Evolutionary conservation across 2,113 vertebrate species (phyloP).

Genomic region (Lathamus discolor): DNA sequence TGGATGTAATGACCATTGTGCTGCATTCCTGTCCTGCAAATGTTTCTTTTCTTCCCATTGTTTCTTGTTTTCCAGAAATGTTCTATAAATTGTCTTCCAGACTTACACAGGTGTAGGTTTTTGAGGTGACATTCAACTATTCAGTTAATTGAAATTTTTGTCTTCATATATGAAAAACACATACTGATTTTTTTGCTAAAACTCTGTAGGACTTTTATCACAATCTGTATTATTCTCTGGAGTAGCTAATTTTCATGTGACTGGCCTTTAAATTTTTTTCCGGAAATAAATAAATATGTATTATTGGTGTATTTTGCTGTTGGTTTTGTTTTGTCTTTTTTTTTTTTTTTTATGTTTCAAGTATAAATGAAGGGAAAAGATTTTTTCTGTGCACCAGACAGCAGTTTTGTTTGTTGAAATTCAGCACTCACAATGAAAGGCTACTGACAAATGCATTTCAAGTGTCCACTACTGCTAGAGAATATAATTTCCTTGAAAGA

Average conservation of each 20-base stretch:
- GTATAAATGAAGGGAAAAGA: too few species aligned
- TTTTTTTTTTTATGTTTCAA: background rate
- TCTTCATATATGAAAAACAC: background rate
- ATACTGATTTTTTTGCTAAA: background rate
- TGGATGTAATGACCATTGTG: background rate
- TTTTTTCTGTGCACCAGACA: background rate
- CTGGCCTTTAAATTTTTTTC: background rate
- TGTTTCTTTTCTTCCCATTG: background rate
- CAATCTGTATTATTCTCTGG: background rate
- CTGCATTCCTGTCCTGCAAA: background rate
- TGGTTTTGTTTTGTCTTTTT: accelerated
- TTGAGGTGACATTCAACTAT: background rate
- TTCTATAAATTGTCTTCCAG: background rate
- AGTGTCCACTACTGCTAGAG: background rate
- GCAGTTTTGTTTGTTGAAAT: background rate
- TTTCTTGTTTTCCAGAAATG: background rate
- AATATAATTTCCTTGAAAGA: background rate
- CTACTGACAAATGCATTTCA: background rate
- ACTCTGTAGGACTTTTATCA: background rate
- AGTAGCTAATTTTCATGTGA: background rate
- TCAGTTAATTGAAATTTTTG: background rate
- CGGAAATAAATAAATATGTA: background rate
- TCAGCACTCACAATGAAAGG: background rate
- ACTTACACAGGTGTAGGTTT: background rate
- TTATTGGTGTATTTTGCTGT: background rate